Evolutionary conservation across 2,797 vertebrate genomes (phyloP), one percentile per base, ranked within the genome.

Genomic region (Uromys caudimaculatus): DNA sequence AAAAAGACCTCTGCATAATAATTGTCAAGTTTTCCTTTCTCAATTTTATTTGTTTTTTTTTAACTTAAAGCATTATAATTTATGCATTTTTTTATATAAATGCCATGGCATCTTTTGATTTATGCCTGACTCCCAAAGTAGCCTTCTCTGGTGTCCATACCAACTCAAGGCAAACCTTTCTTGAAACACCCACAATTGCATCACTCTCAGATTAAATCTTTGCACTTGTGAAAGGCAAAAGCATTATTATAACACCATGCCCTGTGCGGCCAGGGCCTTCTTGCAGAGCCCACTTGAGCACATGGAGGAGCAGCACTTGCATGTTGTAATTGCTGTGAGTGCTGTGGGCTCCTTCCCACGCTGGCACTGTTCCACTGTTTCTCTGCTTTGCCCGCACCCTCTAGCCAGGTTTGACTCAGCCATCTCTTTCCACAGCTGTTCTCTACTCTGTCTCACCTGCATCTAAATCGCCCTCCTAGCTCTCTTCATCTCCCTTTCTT

Each of bases 1-100:
- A 60, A 81, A 95, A 90, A 96, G 58, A 96, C 21, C 81, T 94
- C 89, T 93, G 89, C 64, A 85, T 47, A 95, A 52, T 90, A 91
- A 96, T 95, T 95, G 81, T 13, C 56, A 94, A 75, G 50, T 86
- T 89, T 78, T 95, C 24, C 50, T 96, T 86, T 79, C 13, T 92
- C n/a, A 50, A 10, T 85, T 93, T 58, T 9, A 78, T 83, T 97
- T 93, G 73, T 83, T 73, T 78, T 92, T 95, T 94, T 93, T 71
- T 38, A 19, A 89, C 81, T 90, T 93, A 78, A 85, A 91, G 32
- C 19, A 90, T 94, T 90, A 92, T 58, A 96, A 93, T 17, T 86
- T 73, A 96, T 67, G 38, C 24, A 60, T n/a, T 19, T 24, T 82
- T 32, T 32, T 52, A 14, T 2, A 14, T 1, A 24, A 52, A 35